Base-by-base conservation (phyloP, 1,140 invertebrate genomes). In the Linepithema humile region DNA sequence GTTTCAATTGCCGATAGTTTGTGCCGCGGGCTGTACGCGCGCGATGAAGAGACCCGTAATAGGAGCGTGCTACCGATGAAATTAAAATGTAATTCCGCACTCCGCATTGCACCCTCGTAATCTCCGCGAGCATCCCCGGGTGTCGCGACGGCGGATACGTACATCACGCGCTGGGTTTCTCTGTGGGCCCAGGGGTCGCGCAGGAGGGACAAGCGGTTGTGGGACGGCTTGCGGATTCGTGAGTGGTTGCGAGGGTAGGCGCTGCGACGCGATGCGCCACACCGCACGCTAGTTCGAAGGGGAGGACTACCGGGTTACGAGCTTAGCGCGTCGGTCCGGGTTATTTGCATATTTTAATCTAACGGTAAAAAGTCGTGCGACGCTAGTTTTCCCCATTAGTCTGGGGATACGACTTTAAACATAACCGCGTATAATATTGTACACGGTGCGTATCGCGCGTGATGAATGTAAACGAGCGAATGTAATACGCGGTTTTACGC, bases 301-400 rank as follows among this genome's bases (percentile, higher is more conserved):
- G 62, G 48, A 29, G 9, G 60, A 32, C 50, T 29, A 57, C 23
- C 32, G 67, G 69, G 85, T 74, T 74, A 75, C 80, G 82, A 85
- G 85, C 85, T 73, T 74, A 59, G 53, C 75, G 75, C 62, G 82
- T 75, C 87, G 67, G 43, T 43, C 70, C 48, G 20, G 72, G 72
- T 87, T 85, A 89, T 89, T 89, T 89, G 88, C 88, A 89, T 89
- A 87, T 89, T 89, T 89, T 89, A 89, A 89, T 89, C 88, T 83
- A 80, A 85, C 85, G 77, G 62, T 86, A 85, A 87, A 89, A 89
- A 89, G 85, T 78, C 77, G 60, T 43, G 43, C 77, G 55, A 50
- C 65, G 72, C 82, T 84, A 80, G 82, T 89, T 83, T 83, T 70
- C 73, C n/a, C 88, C 77, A 85, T 89, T 89, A 87, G 72, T 59